Evolutionary conservation across 1,140 invertebrate species (phyloP).

Genomic region (Chironomus tepperi): DNA sequence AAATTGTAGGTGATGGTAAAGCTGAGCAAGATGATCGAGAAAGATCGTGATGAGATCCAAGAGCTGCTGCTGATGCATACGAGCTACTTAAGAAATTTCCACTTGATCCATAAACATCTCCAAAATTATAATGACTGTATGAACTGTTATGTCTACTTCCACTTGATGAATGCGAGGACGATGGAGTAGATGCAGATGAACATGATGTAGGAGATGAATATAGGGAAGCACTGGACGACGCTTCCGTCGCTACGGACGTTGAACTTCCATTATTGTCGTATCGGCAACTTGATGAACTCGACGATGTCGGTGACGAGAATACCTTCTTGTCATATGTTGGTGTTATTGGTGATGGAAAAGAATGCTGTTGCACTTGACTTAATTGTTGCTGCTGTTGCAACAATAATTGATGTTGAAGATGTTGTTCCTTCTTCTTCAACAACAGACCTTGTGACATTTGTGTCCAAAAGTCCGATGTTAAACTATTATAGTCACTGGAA

Average conservation of each 20-base stretch:
- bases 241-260: conserved; percentile 13
- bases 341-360: conserved; percentile 27
- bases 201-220: conserved; percentile 24
- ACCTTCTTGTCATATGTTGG: conserved; percentile 28
- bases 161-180: not conserved
- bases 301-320: conserved; percentile 30
- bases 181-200: conserved; percentile 23
- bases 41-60: conserved; percentile 26
- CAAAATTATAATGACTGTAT: conserved; percentile 14
- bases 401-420: conserved; percentile 30
- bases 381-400: conserved; percentile 27
- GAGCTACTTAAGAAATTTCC: conserved; percentile 25
- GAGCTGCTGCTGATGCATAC: conserved; percentile 17
- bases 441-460: conserved; percentile 26
- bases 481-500: conserved; percentile 14
- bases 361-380: conserved; percentile 26
- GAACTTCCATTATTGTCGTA: conserved; percentile 27
- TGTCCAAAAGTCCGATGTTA: not conserved
- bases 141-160: not conserved
- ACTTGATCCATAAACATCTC: not conserved
- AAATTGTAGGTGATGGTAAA: conserved; percentile 39
- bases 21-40: conserved; percentile 27
- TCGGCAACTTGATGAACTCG: conserved; percentile 29
- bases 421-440: conserved; percentile 29
- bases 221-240: not conserved